Evolutionary conservation across 1,140 invertebrate genomes (phyloP).

Genomic region (Papilio polyxenes): DNA sequence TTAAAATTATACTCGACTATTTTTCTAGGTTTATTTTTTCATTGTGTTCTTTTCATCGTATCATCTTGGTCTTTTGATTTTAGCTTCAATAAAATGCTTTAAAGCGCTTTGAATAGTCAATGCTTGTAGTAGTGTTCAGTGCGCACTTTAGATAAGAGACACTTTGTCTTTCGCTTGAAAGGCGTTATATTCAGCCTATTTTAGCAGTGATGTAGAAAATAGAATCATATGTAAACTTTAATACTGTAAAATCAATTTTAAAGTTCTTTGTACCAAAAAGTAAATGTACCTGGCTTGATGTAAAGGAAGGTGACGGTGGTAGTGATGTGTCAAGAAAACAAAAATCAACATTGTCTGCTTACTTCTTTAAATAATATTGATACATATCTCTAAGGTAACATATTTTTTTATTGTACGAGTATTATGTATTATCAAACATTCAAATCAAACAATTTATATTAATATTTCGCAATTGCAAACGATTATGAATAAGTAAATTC

Average conservation of each 20-base stretch:
- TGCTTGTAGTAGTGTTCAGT: not conserved
- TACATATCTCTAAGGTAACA: too few relatives aligned
- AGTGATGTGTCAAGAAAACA: too few relatives aligned
- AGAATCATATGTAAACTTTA: not conserved
- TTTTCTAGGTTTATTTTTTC: not conserved
- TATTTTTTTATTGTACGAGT: too few relatives aligned
- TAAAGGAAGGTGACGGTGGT: too few relatives aligned
- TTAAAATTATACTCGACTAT: not conserved
- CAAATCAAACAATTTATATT: too few relatives aligned
- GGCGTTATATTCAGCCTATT: not conserved
- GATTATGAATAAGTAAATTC: too few relatives aligned
- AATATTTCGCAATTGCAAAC: too few relatives aligned
- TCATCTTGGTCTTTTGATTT: not conserved
- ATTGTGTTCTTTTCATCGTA: not conserved
- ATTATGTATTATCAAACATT: too few relatives aligned
- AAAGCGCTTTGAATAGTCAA: not conserved
- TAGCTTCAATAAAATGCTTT: slow-evolving; percentile 1
- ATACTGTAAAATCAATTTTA: not conserved
- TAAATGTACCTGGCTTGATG: too few relatives aligned
- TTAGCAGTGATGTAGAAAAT: not conserved
- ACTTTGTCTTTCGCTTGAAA: slow-evolving; percentile 12
- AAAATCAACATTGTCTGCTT: too few relatives aligned
- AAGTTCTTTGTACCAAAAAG: too few relatives aligned
- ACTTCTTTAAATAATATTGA: too few relatives aligned
- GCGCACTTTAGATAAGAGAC: slow-evolving; percentile 16